phyloP scores from a whole-genome alignment of 1,140 invertebrate species.

The Brachionus asplanchnoidis region DNA sequence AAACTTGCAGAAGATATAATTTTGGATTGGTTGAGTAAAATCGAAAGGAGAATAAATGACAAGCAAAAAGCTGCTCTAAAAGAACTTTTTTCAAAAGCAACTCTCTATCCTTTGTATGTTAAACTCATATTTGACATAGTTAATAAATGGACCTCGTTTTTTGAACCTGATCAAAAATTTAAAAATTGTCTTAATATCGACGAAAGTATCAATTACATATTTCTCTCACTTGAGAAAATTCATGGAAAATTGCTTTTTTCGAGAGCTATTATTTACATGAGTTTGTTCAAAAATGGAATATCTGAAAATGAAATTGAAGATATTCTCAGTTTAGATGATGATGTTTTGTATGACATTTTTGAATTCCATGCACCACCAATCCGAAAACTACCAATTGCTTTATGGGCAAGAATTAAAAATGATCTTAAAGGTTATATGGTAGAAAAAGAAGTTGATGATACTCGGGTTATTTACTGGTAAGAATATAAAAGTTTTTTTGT shows the following conservation, averaged over 20 bases:
- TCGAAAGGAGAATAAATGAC: background rate
- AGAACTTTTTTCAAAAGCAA: background rate
- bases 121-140: conserved; percentile 36
- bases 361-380: conserved; percentile 44
- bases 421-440: conserved; percentile 65
- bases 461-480: conserved; percentile 2
- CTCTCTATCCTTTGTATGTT: background rate
- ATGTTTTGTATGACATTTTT: conserved; percentile 49
- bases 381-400: conserved; percentile 54
- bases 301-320: conserved; percentile 51
- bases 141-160: background rate
- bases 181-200: conserved; percentile 6
- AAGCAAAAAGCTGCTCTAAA: background rate
- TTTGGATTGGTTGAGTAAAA: background rate
- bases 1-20: background rate
- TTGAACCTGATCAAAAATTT: background rate
- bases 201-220: background rate
- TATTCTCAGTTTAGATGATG: conserved; percentile 51
- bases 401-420: conserved; percentile 66
- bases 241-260: background rate
- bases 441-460: conserved; percentile 61
- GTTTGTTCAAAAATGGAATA: conserved; percentile 41
- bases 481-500: background rate
- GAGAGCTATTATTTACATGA: background rate
- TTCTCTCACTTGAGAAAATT: background rate